These are phyloP conservation scores for Leptonema lineaticorne DNA, from an alignment of 1,140 invertebrate genomes.

Conservation along the genomic window DNA sequence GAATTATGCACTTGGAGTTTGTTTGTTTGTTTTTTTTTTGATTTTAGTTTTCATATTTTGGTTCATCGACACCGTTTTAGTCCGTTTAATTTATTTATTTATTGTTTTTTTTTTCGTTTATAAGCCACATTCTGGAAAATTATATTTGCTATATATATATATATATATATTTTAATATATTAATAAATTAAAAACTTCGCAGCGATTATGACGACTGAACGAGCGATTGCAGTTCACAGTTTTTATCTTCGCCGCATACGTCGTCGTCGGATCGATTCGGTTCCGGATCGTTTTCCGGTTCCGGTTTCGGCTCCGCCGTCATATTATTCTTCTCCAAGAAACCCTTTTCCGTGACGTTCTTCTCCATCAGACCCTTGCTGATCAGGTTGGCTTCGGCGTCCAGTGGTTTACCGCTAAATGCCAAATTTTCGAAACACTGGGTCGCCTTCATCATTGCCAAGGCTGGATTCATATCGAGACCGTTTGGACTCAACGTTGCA, in stretches of 20 bases:
- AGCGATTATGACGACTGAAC: slow-evolving; percentile 32
- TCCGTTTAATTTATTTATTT: too few species aligned
- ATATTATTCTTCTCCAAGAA: slow-evolving; percentile 35
- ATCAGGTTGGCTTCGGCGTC: slow-evolving; percentile 46
- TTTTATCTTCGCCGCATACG: slow-evolving; percentile 34
- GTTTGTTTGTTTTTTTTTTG: too few species aligned
- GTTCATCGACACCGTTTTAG: too few species aligned
- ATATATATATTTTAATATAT: too few species aligned
- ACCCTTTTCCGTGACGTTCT: slow-evolving; percentile 48
- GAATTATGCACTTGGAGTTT: too few species aligned
- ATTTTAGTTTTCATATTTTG: too few species aligned
- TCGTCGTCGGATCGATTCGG: slow-evolving; percentile 34
- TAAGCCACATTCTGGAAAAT: too few species aligned
- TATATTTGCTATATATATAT: too few species aligned
- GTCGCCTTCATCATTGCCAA: slow-evolving; percentile 56
- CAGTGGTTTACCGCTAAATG: slow-evolving; percentile 47
- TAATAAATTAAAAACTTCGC: too few species aligned
- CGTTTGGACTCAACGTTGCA: slow-evolving; percentile 51
- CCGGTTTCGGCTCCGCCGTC: slow-evolving; percentile 7
- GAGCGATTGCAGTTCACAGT: slow-evolving; percentile 32
- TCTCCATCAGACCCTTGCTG: slow-evolving; percentile 49
- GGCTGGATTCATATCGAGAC: slow-evolving; percentile 53
- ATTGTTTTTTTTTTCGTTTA: too few species aligned
- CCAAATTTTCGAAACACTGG: slow-evolving; percentile 57
- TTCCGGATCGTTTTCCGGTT: slow-evolving; percentile 5